These are phyloP conservation scores for Lindbergichthys nudifrons DNA, from an alignment of 2,797 vertebrate species.

Conservation along the genomic window DNA sequence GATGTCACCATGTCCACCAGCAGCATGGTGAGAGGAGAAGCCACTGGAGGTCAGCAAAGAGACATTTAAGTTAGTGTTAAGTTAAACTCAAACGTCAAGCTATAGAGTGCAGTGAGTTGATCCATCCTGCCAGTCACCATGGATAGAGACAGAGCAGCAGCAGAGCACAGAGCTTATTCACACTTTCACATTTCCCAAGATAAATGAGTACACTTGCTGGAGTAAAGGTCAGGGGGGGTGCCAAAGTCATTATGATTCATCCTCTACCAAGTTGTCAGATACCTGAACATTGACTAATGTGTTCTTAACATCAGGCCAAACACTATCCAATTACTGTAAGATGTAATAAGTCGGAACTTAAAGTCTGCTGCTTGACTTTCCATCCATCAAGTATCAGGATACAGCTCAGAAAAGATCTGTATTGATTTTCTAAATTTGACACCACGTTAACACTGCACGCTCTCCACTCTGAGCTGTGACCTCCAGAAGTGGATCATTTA, in stretches of 20 bases:
- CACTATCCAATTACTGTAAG: not conserved
- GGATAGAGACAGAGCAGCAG: slow-evolving; percentile 32
- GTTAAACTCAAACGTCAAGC: no score
- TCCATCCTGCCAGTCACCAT: slow-evolving; percentile 7
- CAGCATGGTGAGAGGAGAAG: not conserved
- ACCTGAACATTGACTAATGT: not conserved
- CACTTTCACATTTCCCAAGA: not conserved
- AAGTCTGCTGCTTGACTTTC: slow-evolving; percentile 2
- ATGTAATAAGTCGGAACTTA: not conserved
- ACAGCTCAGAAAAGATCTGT: slow-evolving; percentile 20
- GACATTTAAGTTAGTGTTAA: not conserved
- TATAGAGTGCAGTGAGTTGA: not conserved
- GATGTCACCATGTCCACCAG: not conserved
- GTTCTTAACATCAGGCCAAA: not conserved
- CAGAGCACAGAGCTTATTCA: slow-evolving; percentile 12
- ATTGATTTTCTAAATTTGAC: slow-evolving; percentile 47
- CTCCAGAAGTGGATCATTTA: slow-evolving; percentile 49
- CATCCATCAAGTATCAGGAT: slow-evolving; percentile 34
- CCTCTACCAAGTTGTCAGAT: not conserved
- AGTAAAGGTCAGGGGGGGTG: not conserved
- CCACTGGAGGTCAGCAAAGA: slow-evolving; percentile 5
- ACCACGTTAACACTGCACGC: slow-evolving; percentile 13
- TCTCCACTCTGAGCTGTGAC: slow-evolving; percentile 26
- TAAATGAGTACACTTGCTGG: not conserved
- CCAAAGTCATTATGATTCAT: not conserved